Evolutionary conservation across 2,888 invertebrate species (phyloP), one percentile per base, ranked within the genome.

Genomic region (Labia minor): DNA sequence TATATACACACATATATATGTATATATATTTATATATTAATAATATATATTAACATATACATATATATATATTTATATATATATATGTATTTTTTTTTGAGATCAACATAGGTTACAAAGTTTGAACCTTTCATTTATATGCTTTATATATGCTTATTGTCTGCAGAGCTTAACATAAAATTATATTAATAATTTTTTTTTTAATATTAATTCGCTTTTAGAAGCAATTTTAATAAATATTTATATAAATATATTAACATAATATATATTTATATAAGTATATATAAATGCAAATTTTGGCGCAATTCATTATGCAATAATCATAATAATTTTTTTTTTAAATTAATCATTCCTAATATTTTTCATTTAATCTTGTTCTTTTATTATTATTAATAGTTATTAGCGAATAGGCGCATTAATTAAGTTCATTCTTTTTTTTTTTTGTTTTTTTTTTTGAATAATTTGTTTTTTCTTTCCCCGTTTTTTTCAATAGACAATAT

Each of bases 131-230:
- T 49, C 49, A 49, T 49, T 49, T 49, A n/a, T 49, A n/a, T n/a
- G 49, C 49, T 49, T 49, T 49, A 8, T 49, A n/a, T 49, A n/a
- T n/a, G 49, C 49, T 49, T 49, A 49, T 49, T 49, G 49, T 49
- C 49, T 49, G 49, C 49, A 49, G 49, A 49, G 49, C 49, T 49
- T 49, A n/a, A n/a, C 14, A 49, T 33, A 8, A 49, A 49, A n/a
- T n/a, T 16, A 49, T n/a, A 3, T 10, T 16, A 49, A 49, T 14
- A 49, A 14, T 49, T 49, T 49, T 49, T 49, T 49, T n/a, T n/a
- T n/a, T n/a, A n/a, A n/a, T n/a, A n/a, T n/a, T n/a, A n/a, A n/a
- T n/a, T 14, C 49, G 49, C 49, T 49, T 49, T 49, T 49, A 49
- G 49, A 49, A 49, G 49, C 49, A 49, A n/a, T 49, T 16, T n/a